Percentiles rank a stretch among this genome's conserved stretches.
phyloP scores from a whole-genome alignment of 2,113 vertebrate genomes.

The Triplophysa siluroides region DNA sequence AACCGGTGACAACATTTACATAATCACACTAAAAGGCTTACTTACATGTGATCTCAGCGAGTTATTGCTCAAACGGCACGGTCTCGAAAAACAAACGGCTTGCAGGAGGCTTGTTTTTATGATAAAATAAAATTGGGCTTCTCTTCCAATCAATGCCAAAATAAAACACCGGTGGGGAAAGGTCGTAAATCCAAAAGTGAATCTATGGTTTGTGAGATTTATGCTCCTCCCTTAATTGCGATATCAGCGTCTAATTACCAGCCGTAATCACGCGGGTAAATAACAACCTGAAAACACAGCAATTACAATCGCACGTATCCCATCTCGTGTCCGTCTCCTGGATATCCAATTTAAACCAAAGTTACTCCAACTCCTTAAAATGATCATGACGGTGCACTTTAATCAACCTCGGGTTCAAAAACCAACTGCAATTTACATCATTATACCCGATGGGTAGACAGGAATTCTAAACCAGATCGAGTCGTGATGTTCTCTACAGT shows the following conservation, averaged over 20 bases:
- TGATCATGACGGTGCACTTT: conserved; percentile 33
- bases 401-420: conserved; percentile 33
- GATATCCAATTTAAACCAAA: conserved; percentile 51
- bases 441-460: background rate
- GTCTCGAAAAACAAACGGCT: conserved; percentile 15
- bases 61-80: background rate
- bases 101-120: background rate
- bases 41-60: conserved; percentile 18
- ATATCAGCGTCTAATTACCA: conserved; percentile 52
- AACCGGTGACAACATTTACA: conserved; percentile 23
- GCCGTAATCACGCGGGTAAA: conserved; percentile 50
- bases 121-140: background rate
- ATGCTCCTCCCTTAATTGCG: conserved; percentile 48
- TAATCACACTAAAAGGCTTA: conserved; percentile 35
- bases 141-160: conserved; percentile 21
- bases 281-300: conserved; percentile 42
- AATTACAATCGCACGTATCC: conserved; percentile 18
- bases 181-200: conserved; percentile 35
- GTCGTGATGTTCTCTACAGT: background rate
- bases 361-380: conserved; percentile 31
- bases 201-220: conserved; percentile 33
- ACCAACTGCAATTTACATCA: background rate
- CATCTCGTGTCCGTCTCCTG: conserved; percentile 18
- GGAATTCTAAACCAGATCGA: background rate
- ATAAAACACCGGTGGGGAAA: background rate